A percentile compares a stretch with the other conserved stretches of the same genome.
These are phyloP conservation scores for Cladopsammia gracilis DNA, from an alignment of 64 coral and sea anemone genomes.

Conservation along the genomic window DNA sequence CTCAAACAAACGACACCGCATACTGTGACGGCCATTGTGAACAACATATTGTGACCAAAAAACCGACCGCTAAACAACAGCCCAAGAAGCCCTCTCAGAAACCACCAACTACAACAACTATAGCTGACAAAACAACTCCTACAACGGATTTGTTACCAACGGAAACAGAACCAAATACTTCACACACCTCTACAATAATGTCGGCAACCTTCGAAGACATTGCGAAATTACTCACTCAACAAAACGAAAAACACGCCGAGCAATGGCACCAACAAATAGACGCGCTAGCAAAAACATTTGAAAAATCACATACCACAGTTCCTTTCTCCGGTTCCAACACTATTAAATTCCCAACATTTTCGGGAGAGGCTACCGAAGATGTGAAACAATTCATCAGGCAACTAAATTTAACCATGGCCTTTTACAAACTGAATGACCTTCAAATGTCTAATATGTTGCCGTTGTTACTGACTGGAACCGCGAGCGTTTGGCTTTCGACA, in stretches of 20 bases:
- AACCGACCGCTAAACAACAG: no score
- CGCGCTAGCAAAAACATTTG: no score
- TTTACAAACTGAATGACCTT: conserved; percentile 25
- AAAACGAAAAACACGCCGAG: no score
- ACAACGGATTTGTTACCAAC: no score
- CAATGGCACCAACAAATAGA: no score
- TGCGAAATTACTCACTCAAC: no score
- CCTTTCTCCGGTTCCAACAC: not conserved
- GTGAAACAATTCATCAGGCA: conserved; percentile 24
- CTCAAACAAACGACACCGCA: not conserved
- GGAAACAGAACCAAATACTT: no score
- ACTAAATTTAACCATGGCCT: conserved; percentile 28
- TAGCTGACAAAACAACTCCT: no score
- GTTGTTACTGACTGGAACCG: not conserved
- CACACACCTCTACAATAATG: no score
- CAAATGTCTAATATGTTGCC: not conserved
- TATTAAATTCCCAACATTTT: not conserved
- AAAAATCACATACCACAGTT: not conserved
- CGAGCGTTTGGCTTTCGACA: conserved; percentile 37
- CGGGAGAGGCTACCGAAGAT: not conserved
- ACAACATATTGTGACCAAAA: not conserved
- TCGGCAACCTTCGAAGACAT: no score
- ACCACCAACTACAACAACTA: no score
- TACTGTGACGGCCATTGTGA: not conserved
- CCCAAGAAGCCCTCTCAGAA: no score